Base-by-base conservation (phyloP, 1,140 invertebrate species). In the Kradibia gibbosae region DNA sequence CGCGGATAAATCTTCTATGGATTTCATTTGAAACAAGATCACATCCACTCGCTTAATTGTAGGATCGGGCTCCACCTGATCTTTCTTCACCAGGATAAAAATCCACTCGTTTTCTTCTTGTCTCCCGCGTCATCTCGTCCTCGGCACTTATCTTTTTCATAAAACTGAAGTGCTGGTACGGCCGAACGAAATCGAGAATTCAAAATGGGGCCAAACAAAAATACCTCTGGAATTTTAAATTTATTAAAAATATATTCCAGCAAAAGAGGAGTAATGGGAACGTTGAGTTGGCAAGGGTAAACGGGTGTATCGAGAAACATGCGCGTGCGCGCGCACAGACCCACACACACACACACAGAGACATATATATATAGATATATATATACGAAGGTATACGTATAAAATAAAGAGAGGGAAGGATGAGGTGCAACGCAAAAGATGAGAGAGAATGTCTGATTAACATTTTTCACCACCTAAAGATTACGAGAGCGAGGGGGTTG, bases 1-100 rank as follows among this genome's bases (percentile, higher is more conserved):
- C 81, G 67, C 17, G 75, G 81, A 82, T 82, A 67, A 65, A 67
- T 80, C 75, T 72, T 82, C 75, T 85, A 83, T 83, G 80, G 15
- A 11, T 85, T 82, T 86, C 85, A 88, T 86, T 82, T 82, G 82
- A 78, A 86, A 85, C 83, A 80, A 84, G 85, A 87, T 87, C 85
- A 83, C 85, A 82, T 85, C 83, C 83, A 84, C 83, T 84, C 81
- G 85, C 82, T 80, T 82, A 74, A 84, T 83, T 79, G 82, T 85
- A 31, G 36, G 85, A 76, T 76, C 84, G 85, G 83, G 50, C 80
- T 84, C 67, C 79, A 82, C 85, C 76, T 53, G 76, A 34, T 20
- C 77, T 62, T 73, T 83, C 48, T 67, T 31, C 76, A 70, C 74
- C 55, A 83, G n/a, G n/a, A 78, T 73, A 42, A 71, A 72, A 79